These are phyloP conservation scores for Goniozus legneri DNA, from an alignment of 1,140 invertebrate species.

Conservation along the genomic window DNA sequence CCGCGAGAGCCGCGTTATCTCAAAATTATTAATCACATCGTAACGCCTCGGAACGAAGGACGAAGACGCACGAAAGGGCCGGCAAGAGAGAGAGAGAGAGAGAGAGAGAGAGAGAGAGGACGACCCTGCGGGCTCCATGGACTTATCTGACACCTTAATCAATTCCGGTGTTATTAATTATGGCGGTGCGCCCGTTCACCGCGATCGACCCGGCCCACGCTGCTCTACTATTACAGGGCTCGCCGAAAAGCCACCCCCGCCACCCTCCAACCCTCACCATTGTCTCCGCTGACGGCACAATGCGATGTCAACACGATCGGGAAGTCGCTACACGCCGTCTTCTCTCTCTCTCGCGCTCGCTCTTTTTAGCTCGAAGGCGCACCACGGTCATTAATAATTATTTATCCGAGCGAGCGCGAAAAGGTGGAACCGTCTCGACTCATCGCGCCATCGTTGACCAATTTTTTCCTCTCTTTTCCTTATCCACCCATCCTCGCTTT, in stretches of 20 bases:
- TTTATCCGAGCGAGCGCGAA: neutral
- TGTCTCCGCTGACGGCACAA: constrained; percentile 38
- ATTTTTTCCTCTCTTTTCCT: constrained; percentile 33
- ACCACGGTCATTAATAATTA: constrained; percentile 52
- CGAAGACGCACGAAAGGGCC: constrained; percentile 16
- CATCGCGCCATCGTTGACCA: constrained; percentile 50
- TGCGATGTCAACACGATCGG: constrained; percentile 46
- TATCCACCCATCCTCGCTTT: constrained; percentile 1
- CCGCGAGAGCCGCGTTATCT: neutral
- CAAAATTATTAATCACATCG: constrained; percentile 52
- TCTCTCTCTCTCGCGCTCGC: constrained; percentile 16
- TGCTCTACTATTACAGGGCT: too few species aligned
- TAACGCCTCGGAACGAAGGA: constrained; percentile 32
- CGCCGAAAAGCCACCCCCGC: neutral
- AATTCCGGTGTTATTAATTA: constrained; percentile 54
- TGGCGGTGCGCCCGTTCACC: too few species aligned
- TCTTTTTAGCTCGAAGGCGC: constrained; percentile 30
- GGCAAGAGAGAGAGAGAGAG: constrained; percentile 3
- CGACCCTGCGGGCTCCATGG: constrained; percentile 23
- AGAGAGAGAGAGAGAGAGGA: neutral
- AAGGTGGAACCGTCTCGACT: too few species aligned
- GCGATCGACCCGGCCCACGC: too few species aligned
- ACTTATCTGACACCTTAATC: constrained; percentile 54
- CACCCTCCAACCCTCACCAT: constrained; percentile 26
- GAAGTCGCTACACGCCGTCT: too few species aligned